Evolutionary conservation across 1,140 invertebrate species (phyloP).

Genomic region (Drosophila arizonae): DNA sequence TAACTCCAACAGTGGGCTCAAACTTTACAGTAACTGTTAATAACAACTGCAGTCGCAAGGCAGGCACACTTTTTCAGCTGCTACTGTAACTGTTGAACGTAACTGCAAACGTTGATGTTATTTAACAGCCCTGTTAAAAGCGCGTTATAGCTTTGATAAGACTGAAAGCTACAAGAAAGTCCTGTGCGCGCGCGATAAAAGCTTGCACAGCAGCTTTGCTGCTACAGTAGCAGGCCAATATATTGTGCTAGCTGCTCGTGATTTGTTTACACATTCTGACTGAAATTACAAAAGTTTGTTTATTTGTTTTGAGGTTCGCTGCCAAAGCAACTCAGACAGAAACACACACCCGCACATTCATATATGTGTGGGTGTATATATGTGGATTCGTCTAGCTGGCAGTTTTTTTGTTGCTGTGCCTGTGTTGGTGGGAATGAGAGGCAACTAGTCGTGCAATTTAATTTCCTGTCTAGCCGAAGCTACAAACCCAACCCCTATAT

Average conservation of each 20-base stretch:
- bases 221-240: constrained; percentile 25
- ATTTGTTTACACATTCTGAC: constrained; percentile 41
- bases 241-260: constrained; percentile 30
- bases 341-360: constrained; percentile 5
- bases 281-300: constrained; percentile 37
- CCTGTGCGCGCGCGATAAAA: constrained; percentile 22
- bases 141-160: constrained; percentile 8
- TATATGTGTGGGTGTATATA: background rate
- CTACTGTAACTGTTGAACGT: no score
- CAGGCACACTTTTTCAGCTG: no score
- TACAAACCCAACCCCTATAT: constrained; percentile 38
- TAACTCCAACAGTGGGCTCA: background rate
- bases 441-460: constrained; percentile 34
- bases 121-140: constrained; percentile 8
- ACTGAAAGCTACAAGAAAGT: constrained; percentile 21
- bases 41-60: no score
- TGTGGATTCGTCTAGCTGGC: constrained; percentile 30
- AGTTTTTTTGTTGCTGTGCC: constrained; percentile 10
- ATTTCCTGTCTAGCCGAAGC: constrained; percentile 66
- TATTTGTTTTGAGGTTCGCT: constrained; percentile 30
- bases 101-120: constrained; percentile 8
- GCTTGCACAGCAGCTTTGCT: constrained; percentile 15
- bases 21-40: background rate
- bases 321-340: constrained; percentile 15
- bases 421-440: background rate